Evolutionary conservation across 2,888 invertebrate genomes (phyloP).

Genomic region (Synanthedon andrenaeformis): DNA sequence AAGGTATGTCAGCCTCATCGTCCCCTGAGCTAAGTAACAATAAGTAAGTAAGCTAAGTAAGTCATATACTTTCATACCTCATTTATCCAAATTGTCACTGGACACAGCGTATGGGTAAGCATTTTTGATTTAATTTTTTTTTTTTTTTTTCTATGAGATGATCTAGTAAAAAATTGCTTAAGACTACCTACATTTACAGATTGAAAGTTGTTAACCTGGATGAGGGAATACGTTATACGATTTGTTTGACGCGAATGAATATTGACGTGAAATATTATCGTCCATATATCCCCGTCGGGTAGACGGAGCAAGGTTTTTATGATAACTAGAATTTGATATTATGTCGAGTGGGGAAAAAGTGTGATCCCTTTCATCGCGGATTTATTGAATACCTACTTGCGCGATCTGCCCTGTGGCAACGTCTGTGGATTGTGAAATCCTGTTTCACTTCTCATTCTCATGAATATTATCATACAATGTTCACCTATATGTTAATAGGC

Average conservation of each 20-base stretch:
- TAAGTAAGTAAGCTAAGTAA: no score
- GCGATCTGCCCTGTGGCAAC: conserved; percentile 13
- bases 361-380: conserved; percentile 34
- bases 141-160: no score
- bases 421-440: conserved; percentile 8
- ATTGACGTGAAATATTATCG: conserved; percentile 43
- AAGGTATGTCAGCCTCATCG: no score
- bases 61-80: no score
- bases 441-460: conserved; percentile 8
- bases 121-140: no score
- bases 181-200: no score
- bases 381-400: conserved; percentile 40
- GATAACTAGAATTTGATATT: conserved; percentile 37
- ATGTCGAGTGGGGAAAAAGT: conserved; percentile 32
- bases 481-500: conserved; percentile 1
- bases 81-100: no score
- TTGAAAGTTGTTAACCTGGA: conserved; percentile 3
- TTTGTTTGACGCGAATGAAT: conserved; percentile 43
- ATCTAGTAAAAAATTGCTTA: no score
- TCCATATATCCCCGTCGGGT: conserved; percentile 28
- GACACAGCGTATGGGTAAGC: no score
- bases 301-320: conserved; percentile 37
- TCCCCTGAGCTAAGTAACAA: no score
- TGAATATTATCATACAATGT: conserved; percentile 3
- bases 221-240: conserved; percentile 36